A percentile compares a stretch with the other conserved stretches of the same genome.
These are phyloP conservation scores for Cataglyphis cursor DNA, from an alignment of 2,888 invertebrate species.

Conservation along the genomic window DNA sequence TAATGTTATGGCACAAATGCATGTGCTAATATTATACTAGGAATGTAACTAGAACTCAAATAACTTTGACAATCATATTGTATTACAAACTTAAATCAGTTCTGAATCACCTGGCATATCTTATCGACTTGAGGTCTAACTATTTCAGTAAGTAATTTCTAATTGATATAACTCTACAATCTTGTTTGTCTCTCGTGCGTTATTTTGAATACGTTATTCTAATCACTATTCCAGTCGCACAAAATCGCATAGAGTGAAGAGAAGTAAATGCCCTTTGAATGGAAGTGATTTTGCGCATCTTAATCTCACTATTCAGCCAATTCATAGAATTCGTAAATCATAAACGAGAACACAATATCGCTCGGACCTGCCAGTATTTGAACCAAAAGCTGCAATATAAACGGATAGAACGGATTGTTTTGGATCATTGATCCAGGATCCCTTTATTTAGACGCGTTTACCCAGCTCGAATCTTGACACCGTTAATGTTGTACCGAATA, in stretches of 20 bases:
- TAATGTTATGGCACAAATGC: not conserved
- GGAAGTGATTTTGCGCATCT: slow-evolving; percentile 64
- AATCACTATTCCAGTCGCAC: slow-evolving; percentile 28
- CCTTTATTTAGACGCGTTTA: slow-evolving; percentile 29
- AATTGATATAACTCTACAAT: slow-evolving; percentile 16
- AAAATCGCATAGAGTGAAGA: slow-evolving; percentile 22
- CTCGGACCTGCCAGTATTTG: slow-evolving; percentile 46
- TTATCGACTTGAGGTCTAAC: not conserved
- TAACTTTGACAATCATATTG: not conserved
- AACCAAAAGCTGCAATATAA: slow-evolving; percentile 64
- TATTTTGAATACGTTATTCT: slow-evolving; percentile 10
- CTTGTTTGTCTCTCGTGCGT: not conserved
- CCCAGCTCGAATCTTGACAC: not conserved
- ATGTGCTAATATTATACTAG: not conserved
- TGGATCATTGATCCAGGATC: slow-evolving; percentile 48
- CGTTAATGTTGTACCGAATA: not conserved
- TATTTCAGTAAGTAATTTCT: slow-evolving; percentile 14
- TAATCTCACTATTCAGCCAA: slow-evolving; percentile 72
- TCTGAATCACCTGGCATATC: not conserved
- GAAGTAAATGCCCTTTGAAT: slow-evolving; percentile 62
- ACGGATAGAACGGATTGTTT: slow-evolving; percentile 67
- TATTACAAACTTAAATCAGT: not conserved
- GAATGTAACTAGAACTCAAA: not conserved
- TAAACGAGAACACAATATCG: slow-evolving; percentile 64
- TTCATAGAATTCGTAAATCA: slow-evolving; percentile 68